Evolutionary conservation across 2,888 invertebrate species (phyloP).

Genomic region (Argyra leucocephala): DNA sequence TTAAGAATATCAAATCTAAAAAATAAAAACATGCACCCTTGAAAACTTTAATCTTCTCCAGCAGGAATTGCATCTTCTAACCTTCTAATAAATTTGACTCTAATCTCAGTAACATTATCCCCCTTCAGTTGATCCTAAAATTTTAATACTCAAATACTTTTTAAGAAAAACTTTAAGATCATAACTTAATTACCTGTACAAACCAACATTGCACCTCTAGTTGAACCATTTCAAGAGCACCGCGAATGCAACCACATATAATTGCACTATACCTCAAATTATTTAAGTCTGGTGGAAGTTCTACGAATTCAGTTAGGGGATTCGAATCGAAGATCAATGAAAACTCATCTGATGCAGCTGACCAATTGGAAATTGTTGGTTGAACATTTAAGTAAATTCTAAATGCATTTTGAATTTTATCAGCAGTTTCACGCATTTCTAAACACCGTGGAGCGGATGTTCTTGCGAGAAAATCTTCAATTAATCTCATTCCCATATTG

Average conservation of each 20-base stretch:
- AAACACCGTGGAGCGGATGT: conserved; percentile 81
- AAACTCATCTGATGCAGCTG: conserved; percentile 89
- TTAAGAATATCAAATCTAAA: too few relatives aligned
- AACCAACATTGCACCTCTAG: conserved; percentile 92
- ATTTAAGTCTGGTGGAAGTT: conserved; percentile 75
- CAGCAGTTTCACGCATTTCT: conserved; percentile 94
- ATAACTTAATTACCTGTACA: conserved; percentile 50
- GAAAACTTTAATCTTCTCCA: conserved; percentile 80
- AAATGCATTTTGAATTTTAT: conserved; percentile 76
- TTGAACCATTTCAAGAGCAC: conserved; percentile 98
- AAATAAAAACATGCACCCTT: too few relatives aligned
- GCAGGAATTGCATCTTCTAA: conserved; percentile 96
- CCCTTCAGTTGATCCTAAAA: conserved; percentile 86
- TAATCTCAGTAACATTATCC: conserved; percentile 84
- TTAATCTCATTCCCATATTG: conserved; percentile 94
- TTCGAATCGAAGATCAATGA: conserved; percentile 90
- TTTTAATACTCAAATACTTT: conserved; percentile 7
- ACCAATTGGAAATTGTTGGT: conserved; percentile 91
- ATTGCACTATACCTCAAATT: conserved; percentile 85
- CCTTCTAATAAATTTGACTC: conserved; percentile 87
- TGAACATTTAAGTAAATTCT: conserved; percentile 80
- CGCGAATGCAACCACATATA: conserved; percentile 82
- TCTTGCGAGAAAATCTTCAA: conserved; percentile 94
- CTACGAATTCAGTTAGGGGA: conserved; percentile 94
- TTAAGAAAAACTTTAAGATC: background rate